These are phyloP conservation scores for Seriola rivoliana DNA, from an alignment of 2,113 vertebrate genomes.

Conservation along the genomic window DNA sequence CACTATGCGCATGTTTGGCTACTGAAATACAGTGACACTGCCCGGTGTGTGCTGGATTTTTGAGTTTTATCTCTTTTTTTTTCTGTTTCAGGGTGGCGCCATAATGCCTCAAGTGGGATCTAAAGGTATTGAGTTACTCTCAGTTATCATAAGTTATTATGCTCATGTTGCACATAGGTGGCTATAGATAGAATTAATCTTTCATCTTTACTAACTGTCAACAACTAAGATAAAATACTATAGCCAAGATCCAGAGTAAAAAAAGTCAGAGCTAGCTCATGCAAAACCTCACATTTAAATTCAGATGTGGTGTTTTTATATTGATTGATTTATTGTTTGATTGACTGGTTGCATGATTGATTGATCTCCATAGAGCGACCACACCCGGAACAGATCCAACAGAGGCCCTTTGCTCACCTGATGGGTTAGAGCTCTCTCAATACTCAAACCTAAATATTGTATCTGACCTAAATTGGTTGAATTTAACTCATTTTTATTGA, in stretches of 20 bases:
- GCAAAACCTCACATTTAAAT: not conserved
- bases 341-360: not conserved
- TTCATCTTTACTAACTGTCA: too few relatives aligned
- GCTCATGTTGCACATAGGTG: not conserved
- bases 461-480: not conserved
- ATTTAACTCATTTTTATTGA: not conserved
- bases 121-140: constrained; percentile 29
- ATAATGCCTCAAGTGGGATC: not conserved
- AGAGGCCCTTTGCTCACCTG: constrained; percentile 73
- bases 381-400: not conserved
- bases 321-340: not conserved
- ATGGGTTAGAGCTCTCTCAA: constrained; percentile 43
- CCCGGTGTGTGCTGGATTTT: not conserved
- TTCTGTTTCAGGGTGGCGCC: constrained; percentile 38
- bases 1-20: rapidly evolving
- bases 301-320: not conserved
- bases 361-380: not conserved
- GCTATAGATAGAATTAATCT: not conserved
- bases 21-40: not conserved
- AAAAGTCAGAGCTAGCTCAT: too few relatives aligned
- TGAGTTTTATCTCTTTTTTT: not conserved
- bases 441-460: not conserved
- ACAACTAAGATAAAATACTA: not conserved
- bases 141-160: not conserved
- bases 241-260: not conserved